Conservation (phyloP, 2,797 vertebrate genomes). For the Valencia hispanica region DNA sequence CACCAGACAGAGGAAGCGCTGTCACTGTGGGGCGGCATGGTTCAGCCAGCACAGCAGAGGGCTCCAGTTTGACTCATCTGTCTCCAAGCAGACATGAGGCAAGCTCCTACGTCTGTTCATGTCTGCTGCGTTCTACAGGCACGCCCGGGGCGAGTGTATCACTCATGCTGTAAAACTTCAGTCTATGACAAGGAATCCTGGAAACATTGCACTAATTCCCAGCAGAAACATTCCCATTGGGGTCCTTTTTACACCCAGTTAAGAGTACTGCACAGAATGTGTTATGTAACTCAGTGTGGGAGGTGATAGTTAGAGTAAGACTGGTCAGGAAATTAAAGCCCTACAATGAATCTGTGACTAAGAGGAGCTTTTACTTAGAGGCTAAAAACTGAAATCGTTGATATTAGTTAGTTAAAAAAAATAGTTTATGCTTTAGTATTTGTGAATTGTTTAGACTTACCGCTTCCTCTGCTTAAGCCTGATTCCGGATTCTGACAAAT, state of each 20-base stretch:
- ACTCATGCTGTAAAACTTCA: constrained; percentile 40
- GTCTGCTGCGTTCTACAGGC: constrained; percentile 42
- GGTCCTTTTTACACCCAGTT: background rate
- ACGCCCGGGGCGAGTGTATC: constrained; percentile 19
- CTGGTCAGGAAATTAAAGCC: constrained; percentile 30
- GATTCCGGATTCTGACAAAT: background rate
- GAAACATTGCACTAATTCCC: constrained; percentile 16
- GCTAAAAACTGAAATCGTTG: background rate
- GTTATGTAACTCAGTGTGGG: constrained; percentile 28
- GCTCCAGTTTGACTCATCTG: constrained; percentile 62
- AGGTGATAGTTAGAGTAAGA: constrained; percentile 34
- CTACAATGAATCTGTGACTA: constrained; percentile 44
- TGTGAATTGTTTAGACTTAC: too few species aligned
- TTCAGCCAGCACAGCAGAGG: constrained; percentile 48
- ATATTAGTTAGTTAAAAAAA: too few species aligned
- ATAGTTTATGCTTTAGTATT: background rate
- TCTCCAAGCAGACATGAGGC: constrained; percentile 44
- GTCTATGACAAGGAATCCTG: constrained; percentile 28
- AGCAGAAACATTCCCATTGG: background rate
- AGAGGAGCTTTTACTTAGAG: constrained; percentile 22
- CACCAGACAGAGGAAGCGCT: constrained; percentile 22
- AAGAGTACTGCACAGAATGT: constrained; percentile 24
- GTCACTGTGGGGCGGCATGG: constrained; percentile 28
- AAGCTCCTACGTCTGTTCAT: constrained; percentile 5
- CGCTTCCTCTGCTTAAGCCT: background rate